Base-by-base conservation (phyloP, 2,113 vertebrate species). In the Stegastes partitus region DNA sequence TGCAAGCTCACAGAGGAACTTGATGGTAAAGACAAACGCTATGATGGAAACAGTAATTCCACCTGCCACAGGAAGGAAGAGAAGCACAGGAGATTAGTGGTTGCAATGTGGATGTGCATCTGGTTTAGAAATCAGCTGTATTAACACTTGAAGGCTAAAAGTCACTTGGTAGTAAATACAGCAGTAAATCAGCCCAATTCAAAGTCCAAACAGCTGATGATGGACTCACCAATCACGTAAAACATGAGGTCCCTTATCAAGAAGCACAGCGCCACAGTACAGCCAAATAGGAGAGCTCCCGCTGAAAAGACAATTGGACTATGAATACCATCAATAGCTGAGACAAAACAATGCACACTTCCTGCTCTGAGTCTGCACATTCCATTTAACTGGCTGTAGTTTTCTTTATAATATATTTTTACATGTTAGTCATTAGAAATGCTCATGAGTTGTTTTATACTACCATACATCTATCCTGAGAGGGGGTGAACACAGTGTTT, bases 11-110 rank as follows among this genome's bases (percentile, higher is more conserved):
- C 97, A 97, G 78, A 99, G 96, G 96, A 99, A 99, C 96, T 99
- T 99, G 95, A 99, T 98, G 93, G 97, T 98, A 93, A 99, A 98
- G 95, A 99, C 96, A 92, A 99, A 97, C 90, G 96, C 97, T 93
- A 99, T 97, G 95, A 98, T 96, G 96, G 96, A 99, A 89, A 99
- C 97, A 70, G 98, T 98, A 96, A 99, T 96, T 94, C 97, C 97
- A 96, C 98, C 98, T 99, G 88, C 23, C 14, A 19, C 16, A 39
- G 51, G 16, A 68, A 53, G 54, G 2, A 18, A n/a, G 67, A 56
- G 56, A 65, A 47, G 3, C 5, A 74, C 4, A 50, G 14, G 39
- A 61, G 54, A 68, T 4, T 87, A 65, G 75, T 15, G 18, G 23
- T 11, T 66, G 11, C 5, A 61, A 12, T n/a, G 15, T 68, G 5